Evolutionary conservation across 1,140 invertebrate genomes (phyloP).

Genomic region (Oryzaephilus surinamensis): DNA sequence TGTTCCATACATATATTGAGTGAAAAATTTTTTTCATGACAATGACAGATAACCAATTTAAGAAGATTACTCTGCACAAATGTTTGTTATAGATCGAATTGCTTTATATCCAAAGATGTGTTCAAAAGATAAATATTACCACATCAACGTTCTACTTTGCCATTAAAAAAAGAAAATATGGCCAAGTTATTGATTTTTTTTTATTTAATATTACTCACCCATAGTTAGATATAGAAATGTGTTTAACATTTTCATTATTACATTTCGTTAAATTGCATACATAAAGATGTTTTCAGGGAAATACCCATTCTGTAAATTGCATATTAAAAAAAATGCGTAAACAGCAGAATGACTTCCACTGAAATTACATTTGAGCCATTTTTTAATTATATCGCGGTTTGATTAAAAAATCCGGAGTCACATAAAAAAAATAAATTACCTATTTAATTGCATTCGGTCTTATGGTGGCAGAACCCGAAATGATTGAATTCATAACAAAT

Average conservation of each 20-base stretch:
- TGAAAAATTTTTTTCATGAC: slow-evolving; percentile 10
- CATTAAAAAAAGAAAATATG: too few species aligned
- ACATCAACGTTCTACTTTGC: too few species aligned
- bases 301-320: too few species aligned
- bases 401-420: slow-evolving; percentile 32
- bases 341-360: slow-evolving; percentile 7
- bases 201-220: too few species aligned
- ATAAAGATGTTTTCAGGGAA: too few species aligned
- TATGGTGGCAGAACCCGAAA: background rate
- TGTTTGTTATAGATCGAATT: slow-evolving; percentile 14
- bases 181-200: too few species aligned
- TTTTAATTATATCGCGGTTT: slow-evolving; percentile 36
- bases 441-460: slow-evolving; percentile 30
- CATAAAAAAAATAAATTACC: slow-evolving; percentile 37
- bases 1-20: slow-evolving; percentile 7
- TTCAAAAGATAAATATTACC: too few species aligned
- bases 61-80: slow-evolving; percentile 15
- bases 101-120: too few species aligned
- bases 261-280: too few species aligned
- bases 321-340: too few species aligned
- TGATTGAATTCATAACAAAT: slow-evolving; percentile 18
- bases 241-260: too few species aligned
- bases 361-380: slow-evolving; percentile 27
- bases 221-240: too few species aligned
- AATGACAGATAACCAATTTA: slow-evolving; percentile 16